Base-by-base conservation (phyloP, 2,888 invertebrate species). In the Euphydryas editha region DNA sequence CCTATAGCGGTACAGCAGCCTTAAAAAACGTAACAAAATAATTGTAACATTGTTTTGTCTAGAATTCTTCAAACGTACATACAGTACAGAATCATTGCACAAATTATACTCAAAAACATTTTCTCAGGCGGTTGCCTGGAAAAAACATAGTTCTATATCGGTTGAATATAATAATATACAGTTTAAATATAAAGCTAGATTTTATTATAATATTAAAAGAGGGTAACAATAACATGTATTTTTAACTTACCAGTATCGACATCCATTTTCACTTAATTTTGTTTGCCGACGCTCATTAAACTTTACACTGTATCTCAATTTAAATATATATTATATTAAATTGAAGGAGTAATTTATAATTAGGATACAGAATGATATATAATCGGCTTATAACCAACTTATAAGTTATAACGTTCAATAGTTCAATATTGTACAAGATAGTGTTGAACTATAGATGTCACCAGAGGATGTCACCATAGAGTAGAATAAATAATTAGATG, bases 171-270 rank as follows among this genome's bases (percentile, higher is more conserved):
- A 18, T 8, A 17, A 18, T 18, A 18, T 17, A 18, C 17, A 46
- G 10, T 8, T 18, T 17, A n/a, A n/a, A n/a, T n/a, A n/a, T n/a
- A n/a, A n/a, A n/a, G n/a, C n/a, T n/a, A n/a, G n/a, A n/a, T n/a
- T n/a, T n/a, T n/a, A n/a, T n/a, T n/a, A n/a, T n/a, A n/a, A n/a
- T n/a, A 17, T 46, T 18, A 18, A 7, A 46, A 17, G 20, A 67
- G 65, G 72, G 76, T 79, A 85, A 81, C 80, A 83, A 81, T 80
- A 68, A 61, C 37, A 58, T 72, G 72, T 54, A 58, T 72, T 72
- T 54, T 70, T 66, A 75, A 71, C 77, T 71, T 78, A 88, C 90
- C 90, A 72, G 89, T 88, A 71, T 90, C 90, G 55, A 88, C 85
- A 73, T 90, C 89, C 90, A 90, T 90, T 69, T 70, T 75, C 60